Conservation (phyloP, 2,113 vertebrate genomes). For the Nothobranchius furzeri region DNA sequence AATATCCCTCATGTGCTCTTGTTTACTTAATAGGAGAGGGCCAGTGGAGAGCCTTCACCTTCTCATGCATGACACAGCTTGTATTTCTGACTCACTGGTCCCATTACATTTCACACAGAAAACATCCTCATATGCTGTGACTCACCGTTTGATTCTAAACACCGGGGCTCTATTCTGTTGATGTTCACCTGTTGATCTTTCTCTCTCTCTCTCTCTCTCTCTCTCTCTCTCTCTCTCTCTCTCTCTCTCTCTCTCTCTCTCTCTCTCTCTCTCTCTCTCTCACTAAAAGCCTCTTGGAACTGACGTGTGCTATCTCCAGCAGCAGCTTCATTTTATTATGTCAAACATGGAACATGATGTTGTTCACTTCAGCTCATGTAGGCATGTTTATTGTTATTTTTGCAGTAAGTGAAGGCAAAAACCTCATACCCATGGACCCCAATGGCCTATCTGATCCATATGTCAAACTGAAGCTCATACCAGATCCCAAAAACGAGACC, state of each 20-base stretch:
- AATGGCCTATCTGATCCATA: constrained; percentile 97
- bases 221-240: not conserved
- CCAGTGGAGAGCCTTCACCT: constrained; percentile 27
- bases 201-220: constrained; percentile 5
- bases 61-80: constrained; percentile 39
- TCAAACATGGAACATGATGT: constrained; percentile 11
- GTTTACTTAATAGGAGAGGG: constrained; percentile 56
- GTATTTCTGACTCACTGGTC: constrained; percentile 29
- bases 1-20: constrained; percentile 54
- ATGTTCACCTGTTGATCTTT: constrained; percentile 29
- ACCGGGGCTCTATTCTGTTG: constrained; percentile 20
- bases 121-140: constrained; percentile 9
- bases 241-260: not conserved
- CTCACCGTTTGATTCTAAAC: constrained; percentile 28
- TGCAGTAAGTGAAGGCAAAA: constrained; percentile 90
- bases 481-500: constrained; percentile 96
- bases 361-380: not conserved
- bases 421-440: constrained; percentile 98
- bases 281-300: not conserved
- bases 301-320: no score
- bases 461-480: constrained; percentile 96
- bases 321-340: not conserved
- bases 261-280: constrained; percentile 2
- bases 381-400: not conserved
- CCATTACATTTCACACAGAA: constrained; percentile 19